Evolutionary conservation across 2,797 vertebrate genomes (phyloP).

Genomic region (Gorsachius magnificus): DNA sequence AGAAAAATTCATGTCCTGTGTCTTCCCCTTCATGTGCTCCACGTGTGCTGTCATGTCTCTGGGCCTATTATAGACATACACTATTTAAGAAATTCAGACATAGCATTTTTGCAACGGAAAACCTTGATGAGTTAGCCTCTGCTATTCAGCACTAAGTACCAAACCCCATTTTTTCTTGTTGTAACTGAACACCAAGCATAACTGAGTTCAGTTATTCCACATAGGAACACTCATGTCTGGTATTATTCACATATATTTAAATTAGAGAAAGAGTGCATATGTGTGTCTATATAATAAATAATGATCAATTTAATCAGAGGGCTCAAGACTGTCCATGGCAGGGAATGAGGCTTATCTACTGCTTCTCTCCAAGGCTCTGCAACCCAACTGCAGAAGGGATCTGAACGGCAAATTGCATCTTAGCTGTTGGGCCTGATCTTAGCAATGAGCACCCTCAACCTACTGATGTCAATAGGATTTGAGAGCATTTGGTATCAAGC

Average conservation of each 20-base stretch:
- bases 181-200: background rate
- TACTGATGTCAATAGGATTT: background rate
- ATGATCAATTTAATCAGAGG: background rate
- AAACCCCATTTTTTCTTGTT: background rate
- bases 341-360: background rate
- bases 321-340: background rate
- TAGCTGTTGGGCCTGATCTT: background rate
- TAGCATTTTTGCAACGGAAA: conserved; percentile 23
- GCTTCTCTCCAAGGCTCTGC: background rate
- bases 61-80: background rate
- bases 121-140: background rate
- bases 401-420: background rate
- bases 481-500: conserved; percentile 7
- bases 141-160: conserved; percentile 16
- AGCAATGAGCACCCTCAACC: background rate
- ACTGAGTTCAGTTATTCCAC: background rate
- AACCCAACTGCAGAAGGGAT: background rate
- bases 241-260: background rate
- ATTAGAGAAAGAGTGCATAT: background rate
- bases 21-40: conserved; percentile 36
- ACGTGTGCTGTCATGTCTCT: conserved; percentile 42
- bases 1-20: conserved; percentile 50
- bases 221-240: background rate
- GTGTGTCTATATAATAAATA: background rate
- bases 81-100: conserved; percentile 23